Evolutionary conservation across 2,888 invertebrate genomes (phyloP), one percentile per base, ranked within the genome.

Genomic region (Aspidapion aeneum): DNA sequence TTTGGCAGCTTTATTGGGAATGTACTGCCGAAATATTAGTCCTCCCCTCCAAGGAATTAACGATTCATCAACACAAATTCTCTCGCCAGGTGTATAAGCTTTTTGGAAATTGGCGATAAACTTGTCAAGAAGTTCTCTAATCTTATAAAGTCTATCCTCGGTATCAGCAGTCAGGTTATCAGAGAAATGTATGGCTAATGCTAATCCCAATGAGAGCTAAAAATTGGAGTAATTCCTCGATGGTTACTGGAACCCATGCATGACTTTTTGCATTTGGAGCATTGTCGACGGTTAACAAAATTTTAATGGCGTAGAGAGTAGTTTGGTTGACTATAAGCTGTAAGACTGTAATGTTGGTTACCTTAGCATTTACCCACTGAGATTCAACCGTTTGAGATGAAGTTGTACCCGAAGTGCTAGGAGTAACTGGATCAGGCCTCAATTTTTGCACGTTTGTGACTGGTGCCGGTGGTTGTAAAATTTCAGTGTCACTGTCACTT

Each of bases 21-120:
- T 61, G 57, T 63, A 66, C 48, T 66, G 66, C 12, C 64, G 62
- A 62, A 66, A 66, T 57, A 64, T 60, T 21, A 66, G 50, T 17
- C 61, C 52, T 62, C 62, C 66, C n/a, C 59, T 55, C 52, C 61
- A 63, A 55, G 66, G 66, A 59, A 66, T 57, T 60, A 62, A 60
- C 18, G 60, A 62, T 52, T 63, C 61, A 22, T 67, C 67, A 12
- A 65, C 57, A 21, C 63, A 65, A 19, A 63, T 61, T 48, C 55
- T 62, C 55, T 63, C 67, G 62, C 64, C 69, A 18, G 66, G 68
- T 57, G 66, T 69, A 57, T 69, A 63, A 19, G 56, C 35, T 35
- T 57, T 61, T 55, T 63, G 19, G 21, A 18, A 65, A 61, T 60
- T 65, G 18, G 54, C n/a, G 35, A 65, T 55, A n/a, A 58, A 63